Evolutionary conservation across 1,140 invertebrate genomes (phyloP), one percentile per base, ranked within the genome.

Genomic region (Calosoma granatense): DNA sequence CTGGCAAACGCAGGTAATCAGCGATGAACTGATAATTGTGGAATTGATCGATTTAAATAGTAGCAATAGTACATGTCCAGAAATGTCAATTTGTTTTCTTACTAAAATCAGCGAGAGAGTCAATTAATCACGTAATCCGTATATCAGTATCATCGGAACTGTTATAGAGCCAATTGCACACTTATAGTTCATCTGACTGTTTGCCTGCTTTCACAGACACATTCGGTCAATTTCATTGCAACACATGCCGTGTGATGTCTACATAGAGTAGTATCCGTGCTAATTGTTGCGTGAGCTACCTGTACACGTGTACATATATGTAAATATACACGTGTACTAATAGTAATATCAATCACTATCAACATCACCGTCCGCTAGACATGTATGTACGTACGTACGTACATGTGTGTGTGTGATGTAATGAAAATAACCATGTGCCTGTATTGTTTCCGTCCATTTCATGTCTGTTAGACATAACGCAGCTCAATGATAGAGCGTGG

Each of bases 391-490:
- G 22, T 53, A 53, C 15, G 22, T 53, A 53, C 15, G 22, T 53
- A 53, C 15, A 53, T 20, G 22, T 53, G 9, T 53, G 6, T 53
- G 15, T 47, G 41, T 47, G 17, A 47, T 47, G 41, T 4, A 47
- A 47, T 11, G 9, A 47, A 47, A 4, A 47, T 9, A 47, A 4
- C 17, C 9, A 47, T 47, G 26, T 47, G 41, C 17, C 41, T 47
- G 69, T 66, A 23, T 64, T 65, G 60, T 71, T 70, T 72, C 70
- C 70, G 70, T 72, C 70, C 70, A 59, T 61, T 66, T 60, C 64
- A 66, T 67, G 64, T 65, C 63, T 60, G 57, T 60, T 43, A 59
- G 61, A 64, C 64, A 66, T 66, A 63, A 56, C 58, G 61, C 58
- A 69, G 64, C 62, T 70, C 68, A 64, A 64, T 61, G 60, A 61